A percentile compares a stretch with the other conserved stretches of the same genome.
These are phyloP conservation scores for Macheiramphus alcinus DNA, from an alignment of 2,113 vertebrate genomes.

Conservation along the genomic window DNA sequence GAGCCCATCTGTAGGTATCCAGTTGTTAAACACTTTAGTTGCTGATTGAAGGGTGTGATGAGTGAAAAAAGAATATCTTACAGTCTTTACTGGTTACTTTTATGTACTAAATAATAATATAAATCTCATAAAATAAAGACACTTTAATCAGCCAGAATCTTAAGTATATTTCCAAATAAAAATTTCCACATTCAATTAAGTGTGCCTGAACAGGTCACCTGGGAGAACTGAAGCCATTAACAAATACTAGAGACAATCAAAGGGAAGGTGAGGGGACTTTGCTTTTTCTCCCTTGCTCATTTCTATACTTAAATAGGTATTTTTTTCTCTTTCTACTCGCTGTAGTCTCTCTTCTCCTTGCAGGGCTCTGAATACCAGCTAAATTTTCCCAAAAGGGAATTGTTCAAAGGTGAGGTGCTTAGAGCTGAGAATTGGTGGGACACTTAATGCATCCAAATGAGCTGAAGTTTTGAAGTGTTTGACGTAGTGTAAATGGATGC, in stretches of 20 bases:
- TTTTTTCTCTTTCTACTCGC: neutral
- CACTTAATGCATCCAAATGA: neutral
- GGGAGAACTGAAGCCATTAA: neutral
- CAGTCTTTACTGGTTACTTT: neutral
- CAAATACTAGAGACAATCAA: constrained; percentile 7
- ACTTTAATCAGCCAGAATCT: neutral
- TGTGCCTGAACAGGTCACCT: neutral
- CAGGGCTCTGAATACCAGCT: neutral
- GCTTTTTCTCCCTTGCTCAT: neutral
- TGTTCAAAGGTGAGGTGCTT: neutral
- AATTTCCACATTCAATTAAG: neutral
- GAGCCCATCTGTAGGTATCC: neutral
- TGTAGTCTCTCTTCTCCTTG: neutral
- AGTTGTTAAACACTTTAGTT: neutral
- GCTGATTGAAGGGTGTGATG: neutral
- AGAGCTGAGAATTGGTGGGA: neutral
- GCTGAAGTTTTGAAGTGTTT: neutral
- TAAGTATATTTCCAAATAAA: neutral
- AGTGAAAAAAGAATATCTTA: neutral
- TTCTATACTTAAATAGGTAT: constrained; percentile 12
- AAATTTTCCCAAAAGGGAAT: neutral
- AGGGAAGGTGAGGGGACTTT: neutral
- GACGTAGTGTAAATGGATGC: neutral
- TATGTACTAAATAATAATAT: neutral
- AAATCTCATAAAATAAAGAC: neutral